These are phyloP conservation scores for Gasterosteus nipponicus DNA, from an alignment of 2,113 vertebrate genomes.

Conservation along the genomic window DNA sequence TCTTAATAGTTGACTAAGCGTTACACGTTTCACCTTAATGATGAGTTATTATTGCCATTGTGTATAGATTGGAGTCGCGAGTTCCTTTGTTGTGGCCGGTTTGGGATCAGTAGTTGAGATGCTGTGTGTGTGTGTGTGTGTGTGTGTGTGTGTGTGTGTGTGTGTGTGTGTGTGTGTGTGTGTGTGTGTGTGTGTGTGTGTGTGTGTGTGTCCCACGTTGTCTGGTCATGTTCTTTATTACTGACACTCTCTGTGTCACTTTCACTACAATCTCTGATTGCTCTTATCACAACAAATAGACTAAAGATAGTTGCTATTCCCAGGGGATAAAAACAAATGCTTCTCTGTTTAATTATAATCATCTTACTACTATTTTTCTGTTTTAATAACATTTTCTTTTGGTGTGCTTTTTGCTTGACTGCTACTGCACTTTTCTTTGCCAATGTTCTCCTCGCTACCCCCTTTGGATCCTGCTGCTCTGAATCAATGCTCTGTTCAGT, in stretches of 20 bases:
- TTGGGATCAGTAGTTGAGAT: background rate
- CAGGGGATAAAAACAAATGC: background rate
- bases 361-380: background rate
- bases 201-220: background rate
- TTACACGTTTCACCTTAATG: too few species aligned
- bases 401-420: constrained; percentile 17
- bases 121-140: background rate
- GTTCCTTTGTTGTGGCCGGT: background rate
- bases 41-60: background rate
- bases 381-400: constrained; percentile 28
- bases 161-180: too few species aligned
- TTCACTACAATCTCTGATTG: constrained; percentile 17
- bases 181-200: background rate
- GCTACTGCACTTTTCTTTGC: background rate
- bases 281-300: constrained; percentile 14
- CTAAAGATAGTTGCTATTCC: background rate
- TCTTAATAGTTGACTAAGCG: background rate
- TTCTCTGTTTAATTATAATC: background rate
- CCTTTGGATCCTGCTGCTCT: constrained; percentile 35
- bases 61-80: background rate
- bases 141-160: too few species aligned
- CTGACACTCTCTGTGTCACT: constrained; percentile 22
- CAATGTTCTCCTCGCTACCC: background rate
- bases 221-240: background rate
- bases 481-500: constrained; percentile 73